phyloP scores from a whole-genome alignment of 2,113 vertebrate genomes.

The Phaethon lepturus region DNA sequence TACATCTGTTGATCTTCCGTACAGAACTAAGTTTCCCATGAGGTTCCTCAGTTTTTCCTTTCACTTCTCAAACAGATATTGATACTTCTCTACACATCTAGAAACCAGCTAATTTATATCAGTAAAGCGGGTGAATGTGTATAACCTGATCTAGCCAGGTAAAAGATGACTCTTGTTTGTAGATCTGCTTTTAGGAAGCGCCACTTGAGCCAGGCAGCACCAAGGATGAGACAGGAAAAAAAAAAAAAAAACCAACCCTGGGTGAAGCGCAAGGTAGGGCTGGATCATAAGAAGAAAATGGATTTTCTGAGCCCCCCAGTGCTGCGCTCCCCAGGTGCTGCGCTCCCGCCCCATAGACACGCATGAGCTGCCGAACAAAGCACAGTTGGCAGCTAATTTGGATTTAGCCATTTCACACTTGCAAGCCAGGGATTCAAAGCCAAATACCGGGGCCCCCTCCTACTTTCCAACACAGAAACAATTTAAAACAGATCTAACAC shows the following conservation, averaged over 20 bases:
- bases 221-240: background rate
- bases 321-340: background rate
- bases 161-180: background rate
- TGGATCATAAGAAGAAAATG: background rate
- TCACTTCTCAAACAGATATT: background rate
- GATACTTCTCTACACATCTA: background rate
- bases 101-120: background rate
- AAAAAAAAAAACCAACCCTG: no score
- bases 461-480: slow-evolving; percentile 53
- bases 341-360: background rate
- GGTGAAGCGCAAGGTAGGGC: background rate
- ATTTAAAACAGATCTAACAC: slow-evolving; percentile 65
- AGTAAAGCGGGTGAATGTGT: background rate
- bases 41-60: background rate
- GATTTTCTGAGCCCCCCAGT: background rate
- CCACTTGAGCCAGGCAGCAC: background rate
- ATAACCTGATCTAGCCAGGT: background rate
- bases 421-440: slow-evolving; percentile 44
- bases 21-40: background rate
- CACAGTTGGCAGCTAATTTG: slow-evolving; percentile 49
- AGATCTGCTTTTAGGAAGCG: background rate
- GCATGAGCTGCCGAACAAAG: slow-evolving; percentile 1
- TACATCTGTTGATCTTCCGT: background rate
- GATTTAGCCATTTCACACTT: slow-evolving; percentile 60
- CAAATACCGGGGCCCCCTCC: slow-evolving; percentile 5